Evolutionary conservation across 1,140 invertebrate species (phyloP).

Genomic region (Pachyrhynchus sulphureomaculatus): DNA sequence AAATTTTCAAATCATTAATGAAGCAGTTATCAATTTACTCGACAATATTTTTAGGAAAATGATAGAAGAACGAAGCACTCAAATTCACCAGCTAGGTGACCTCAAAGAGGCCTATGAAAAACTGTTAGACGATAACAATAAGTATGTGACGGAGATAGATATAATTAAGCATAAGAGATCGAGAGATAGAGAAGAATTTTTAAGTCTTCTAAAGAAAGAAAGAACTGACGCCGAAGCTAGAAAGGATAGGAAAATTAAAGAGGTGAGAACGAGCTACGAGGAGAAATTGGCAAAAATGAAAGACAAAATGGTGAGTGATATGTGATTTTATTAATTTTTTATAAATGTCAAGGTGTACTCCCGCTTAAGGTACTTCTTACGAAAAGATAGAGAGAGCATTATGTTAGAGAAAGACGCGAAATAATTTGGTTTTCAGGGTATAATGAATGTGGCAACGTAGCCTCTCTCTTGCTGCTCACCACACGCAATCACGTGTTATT

Average conservation of each 20-base stretch:
- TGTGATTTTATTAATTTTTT: not conserved
- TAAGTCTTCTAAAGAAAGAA: slow-evolving; percentile 42
- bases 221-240: slow-evolving; percentile 29
- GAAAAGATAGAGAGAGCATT: too few species aligned
- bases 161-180: slow-evolving; percentile 46
- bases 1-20: too few species aligned
- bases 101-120: slow-evolving; percentile 48
- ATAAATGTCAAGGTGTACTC: too few species aligned
- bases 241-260: slow-evolving; percentile 44
- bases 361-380: too few species aligned
- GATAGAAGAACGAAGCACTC: slow-evolving; percentile 38
- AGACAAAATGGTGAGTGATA: slow-evolving; percentile 65
- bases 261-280: slow-evolving; percentile 63
- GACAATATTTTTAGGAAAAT: slow-evolving; percentile 34
- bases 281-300: slow-evolving; percentile 68
- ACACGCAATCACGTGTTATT: too few species aligned
- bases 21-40: too few species aligned
- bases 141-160: slow-evolving; percentile 44
- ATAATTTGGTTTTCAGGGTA: too few species aligned
- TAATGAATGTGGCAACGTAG: too few species aligned
- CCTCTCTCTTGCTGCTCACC: too few species aligned
- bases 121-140: slow-evolving; percentile 48
- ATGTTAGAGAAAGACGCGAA: too few species aligned
- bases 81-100: slow-evolving; percentile 34
- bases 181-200: slow-evolving; percentile 45